A percentile compares a stretch with the other conserved stretches of the same genome.
Evolutionary conservation across 2,888 invertebrate genomes (phyloP).

Genomic region (Drosophila acutilabella): DNA sequence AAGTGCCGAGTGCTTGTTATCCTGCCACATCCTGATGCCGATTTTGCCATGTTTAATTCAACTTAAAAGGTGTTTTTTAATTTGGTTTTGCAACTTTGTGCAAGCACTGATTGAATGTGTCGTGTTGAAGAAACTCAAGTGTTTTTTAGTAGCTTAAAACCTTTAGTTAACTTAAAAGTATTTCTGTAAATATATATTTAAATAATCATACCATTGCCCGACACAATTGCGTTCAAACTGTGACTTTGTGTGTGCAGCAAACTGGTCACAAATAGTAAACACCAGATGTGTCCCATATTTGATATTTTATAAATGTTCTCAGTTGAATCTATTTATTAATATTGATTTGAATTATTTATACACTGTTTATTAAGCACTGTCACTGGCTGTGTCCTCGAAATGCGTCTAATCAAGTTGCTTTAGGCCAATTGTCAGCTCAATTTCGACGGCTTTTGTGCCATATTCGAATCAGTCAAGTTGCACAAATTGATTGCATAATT

Average conservation of each 20-base stretch:
- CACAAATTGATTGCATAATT: slow-evolving; percentile 81
- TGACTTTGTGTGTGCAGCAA: slow-evolving; percentile 68
- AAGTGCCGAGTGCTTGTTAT: slow-evolving; percentile 15
- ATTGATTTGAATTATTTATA: slow-evolving; percentile 11
- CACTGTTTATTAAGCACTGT: slow-evolving; percentile 5
- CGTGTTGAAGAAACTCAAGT: not conserved
- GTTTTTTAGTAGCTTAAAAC: no score
- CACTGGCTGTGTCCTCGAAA: slow-evolving; percentile 42
- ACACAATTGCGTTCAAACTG: slow-evolving; percentile 57
- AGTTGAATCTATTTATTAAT: no score
- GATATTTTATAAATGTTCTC: no score
- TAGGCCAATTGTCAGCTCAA: slow-evolving; percentile 27
- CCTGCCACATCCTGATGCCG: slow-evolving; percentile 47
- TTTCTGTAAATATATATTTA: not conserved
- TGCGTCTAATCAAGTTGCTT: slow-evolving; percentile 22
- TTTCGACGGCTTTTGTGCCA: slow-evolving; percentile 49
- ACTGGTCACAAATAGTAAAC: slow-evolving; percentile 61
- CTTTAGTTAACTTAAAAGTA: not conserved
- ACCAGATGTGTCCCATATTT: slow-evolving; percentile 68
- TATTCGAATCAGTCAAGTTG: slow-evolving; percentile 66
- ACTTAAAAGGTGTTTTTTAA: slow-evolving; percentile 62
- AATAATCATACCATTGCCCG: slow-evolving; percentile 50
- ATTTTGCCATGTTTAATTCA: slow-evolving; percentile 58
- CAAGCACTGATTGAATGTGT: slow-evolving; percentile 13
- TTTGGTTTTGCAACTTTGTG: slow-evolving; percentile 46